These are phyloP conservation scores for Macropis europaea DNA, from an alignment of 2,888 invertebrate species.

Conservation along the genomic window DNA sequence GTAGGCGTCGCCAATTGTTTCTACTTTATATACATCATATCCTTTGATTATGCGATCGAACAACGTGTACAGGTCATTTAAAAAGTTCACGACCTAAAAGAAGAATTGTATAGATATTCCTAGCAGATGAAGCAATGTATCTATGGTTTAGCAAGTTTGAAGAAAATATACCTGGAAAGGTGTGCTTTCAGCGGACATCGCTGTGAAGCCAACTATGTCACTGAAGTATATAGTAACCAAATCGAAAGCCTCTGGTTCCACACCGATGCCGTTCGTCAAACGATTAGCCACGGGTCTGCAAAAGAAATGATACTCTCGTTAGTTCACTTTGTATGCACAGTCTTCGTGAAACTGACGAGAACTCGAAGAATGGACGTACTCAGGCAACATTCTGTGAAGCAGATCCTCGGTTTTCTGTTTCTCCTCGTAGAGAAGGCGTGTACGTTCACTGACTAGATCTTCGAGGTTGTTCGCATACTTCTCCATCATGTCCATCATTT, in stretches of 20 bases:
- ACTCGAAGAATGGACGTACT: slow-evolving; percentile 82
- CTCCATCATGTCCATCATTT: slow-evolving; percentile 99
- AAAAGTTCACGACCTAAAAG: slow-evolving; percentile 93
- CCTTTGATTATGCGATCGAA: slow-evolving; percentile 98
- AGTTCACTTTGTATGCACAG: not conserved
- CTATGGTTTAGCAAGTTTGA: not conserved
- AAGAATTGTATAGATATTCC: not conserved
- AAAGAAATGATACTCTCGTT: slow-evolving; percentile 54
- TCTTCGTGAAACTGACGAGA: not conserved
- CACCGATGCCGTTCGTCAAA: slow-evolving; percentile 92
- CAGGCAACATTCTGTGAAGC: slow-evolving; percentile 95
- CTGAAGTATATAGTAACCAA: slow-evolving; percentile 98
- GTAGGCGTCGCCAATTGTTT: slow-evolving; percentile 94
- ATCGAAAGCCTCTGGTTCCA: slow-evolving; percentile 96
- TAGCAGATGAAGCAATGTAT: not conserved
- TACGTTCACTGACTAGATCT: slow-evolving; percentile 95
- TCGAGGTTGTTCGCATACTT: slow-evolving; percentile 97
- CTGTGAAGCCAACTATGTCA: slow-evolving; percentile 98
- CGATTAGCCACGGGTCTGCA: slow-evolving; percentile 92
- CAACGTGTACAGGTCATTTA: slow-evolving; percentile 98
- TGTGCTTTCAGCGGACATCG: slow-evolving; percentile 96
- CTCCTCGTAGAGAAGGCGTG: slow-evolving; percentile 93
- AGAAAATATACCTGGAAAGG: slow-evolving; percentile 86
- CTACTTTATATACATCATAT: slow-evolving; percentile 99
- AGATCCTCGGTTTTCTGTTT: slow-evolving; percentile 96